Conservation (phyloP, 2,797 vertebrate species). For the Syngnathus acus region DNA sequence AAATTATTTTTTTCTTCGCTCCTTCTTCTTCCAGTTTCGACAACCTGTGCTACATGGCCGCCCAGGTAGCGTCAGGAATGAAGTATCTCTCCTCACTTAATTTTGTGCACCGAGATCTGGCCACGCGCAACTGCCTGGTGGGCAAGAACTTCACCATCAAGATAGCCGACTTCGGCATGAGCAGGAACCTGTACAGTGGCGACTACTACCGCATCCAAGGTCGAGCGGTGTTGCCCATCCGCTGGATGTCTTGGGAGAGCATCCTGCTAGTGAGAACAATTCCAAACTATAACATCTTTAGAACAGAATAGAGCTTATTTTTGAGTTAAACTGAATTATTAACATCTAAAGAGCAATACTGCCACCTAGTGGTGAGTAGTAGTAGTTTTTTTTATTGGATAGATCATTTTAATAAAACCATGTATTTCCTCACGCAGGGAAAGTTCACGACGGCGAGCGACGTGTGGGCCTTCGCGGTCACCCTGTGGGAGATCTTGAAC, state of each 20-base stretch:
- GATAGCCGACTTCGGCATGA: slow-evolving; percentile 98
- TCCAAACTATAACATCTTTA: neutral
- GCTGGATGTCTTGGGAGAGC: slow-evolving; percentile 99
- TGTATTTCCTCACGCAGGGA: slow-evolving; percentile 67
- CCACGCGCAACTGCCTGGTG: slow-evolving; percentile 93
- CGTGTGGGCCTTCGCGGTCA: slow-evolving; percentile 94
- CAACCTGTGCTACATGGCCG: slow-evolving; percentile 87
- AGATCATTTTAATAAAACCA: neutral
- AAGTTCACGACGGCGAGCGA: slow-evolving; percentile 98
- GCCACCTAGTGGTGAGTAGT: too few species aligned
- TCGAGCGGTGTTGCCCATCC: slow-evolving; percentile 90
- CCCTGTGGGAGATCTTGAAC: slow-evolving; percentile 93
- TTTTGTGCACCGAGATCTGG: slow-evolving; percentile 94
- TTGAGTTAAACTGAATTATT: too few species aligned
- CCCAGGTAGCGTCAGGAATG: slow-evolving; percentile 96
- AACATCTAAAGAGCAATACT: too few species aligned
- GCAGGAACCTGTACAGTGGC: slow-evolving; percentile 94
- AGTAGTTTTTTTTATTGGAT: too few species aligned
- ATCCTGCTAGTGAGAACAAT: slow-evolving; percentile 81
- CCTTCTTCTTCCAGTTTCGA: slow-evolving; percentile 63
- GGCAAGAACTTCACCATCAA: slow-evolving; percentile 96
- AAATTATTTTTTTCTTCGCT: neutral
- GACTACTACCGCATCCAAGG: slow-evolving; percentile 99
- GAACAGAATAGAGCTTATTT: neutral
- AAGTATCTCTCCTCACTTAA: slow-evolving; percentile 96